These are phyloP conservation scores for Erpobdella octoculata DNA, from an alignment of 2,888 invertebrate genomes.

Conservation along the genomic window DNA sequence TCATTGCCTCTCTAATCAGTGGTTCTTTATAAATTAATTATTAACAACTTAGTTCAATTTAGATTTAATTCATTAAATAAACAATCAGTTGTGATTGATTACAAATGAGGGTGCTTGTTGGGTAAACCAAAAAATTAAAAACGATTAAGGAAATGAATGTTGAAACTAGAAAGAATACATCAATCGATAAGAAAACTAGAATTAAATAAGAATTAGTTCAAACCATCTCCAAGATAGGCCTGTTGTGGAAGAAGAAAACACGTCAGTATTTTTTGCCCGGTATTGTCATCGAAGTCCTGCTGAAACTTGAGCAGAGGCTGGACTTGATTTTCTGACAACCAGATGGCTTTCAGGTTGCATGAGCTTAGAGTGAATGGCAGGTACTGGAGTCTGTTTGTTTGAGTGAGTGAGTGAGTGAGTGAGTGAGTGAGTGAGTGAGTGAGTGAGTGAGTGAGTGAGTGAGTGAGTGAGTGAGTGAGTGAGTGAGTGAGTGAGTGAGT, in stretches of 20 bases:
- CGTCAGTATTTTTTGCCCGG: slow-evolving; percentile 86
- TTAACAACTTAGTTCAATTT: too few relatives aligned
- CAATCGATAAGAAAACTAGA: too few relatives aligned
- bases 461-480: not conserved
- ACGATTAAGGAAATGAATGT: too few relatives aligned
- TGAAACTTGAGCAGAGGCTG: slow-evolving; percentile 96
- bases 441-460: not conserved
- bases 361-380: slow-evolving; percentile 24
- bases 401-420: not conserved
- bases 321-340: slow-evolving; percentile 91
- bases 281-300: slow-evolving; percentile 82
- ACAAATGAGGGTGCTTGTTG: too few relatives aligned
- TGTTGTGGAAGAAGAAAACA: slow-evolving; percentile 93
- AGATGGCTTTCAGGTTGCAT: slow-evolving; percentile 50
- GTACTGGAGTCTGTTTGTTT: slow-evolving; percentile 18
- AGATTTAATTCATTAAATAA: too few relatives aligned
- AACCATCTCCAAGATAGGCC: slow-evolving; percentile 42
- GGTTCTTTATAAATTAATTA: not conserved
- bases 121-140: too few relatives aligned
- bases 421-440: not conserved
- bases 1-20: not conserved
- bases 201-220: too few relatives aligned
- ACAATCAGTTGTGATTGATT: not conserved
- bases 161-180: too few relatives aligned
- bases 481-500: not conserved